Evolutionary conservation across 2,113 vertebrate genomes (phyloP).

Genomic region (Callospermophilus lateralis): DNA sequence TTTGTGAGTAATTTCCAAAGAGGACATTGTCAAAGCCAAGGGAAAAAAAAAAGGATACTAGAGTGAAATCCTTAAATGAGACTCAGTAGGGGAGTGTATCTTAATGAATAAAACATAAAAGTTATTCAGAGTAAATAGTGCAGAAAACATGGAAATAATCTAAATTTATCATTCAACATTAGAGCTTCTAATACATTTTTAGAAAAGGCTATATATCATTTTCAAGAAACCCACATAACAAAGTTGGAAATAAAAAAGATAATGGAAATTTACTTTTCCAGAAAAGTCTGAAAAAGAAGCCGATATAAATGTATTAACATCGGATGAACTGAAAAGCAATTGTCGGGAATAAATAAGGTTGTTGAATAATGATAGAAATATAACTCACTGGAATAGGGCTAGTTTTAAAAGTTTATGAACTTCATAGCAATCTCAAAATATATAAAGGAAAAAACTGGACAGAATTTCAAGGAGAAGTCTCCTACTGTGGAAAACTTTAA

Average conservation of each 20-base stretch:
- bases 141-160: neutral
- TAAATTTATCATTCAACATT: neutral
- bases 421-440: slow-evolving; percentile 1
- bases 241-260: neutral
- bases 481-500: neutral
- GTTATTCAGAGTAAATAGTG: neutral
- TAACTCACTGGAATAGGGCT: neutral
- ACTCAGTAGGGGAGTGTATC: neutral
- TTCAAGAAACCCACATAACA: neutral
- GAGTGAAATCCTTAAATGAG: neutral
- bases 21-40: neutral
- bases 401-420: neutral
- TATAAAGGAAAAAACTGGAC: neutral
- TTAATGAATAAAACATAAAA: neutral
- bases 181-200: neutral
- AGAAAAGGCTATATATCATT: neutral
- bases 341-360: neutral
- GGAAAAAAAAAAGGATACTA: neutral
- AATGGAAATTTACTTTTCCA: neutral
- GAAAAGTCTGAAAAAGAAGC: neutral
- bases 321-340: neutral
- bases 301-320: neutral
- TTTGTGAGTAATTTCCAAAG: neutral
- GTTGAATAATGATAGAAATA: neutral
- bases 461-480: slow-evolving; percentile 36